Percentiles rank a stretch among this genome's conserved stretches.
Conservation (phyloP, 2,797 vertebrate species). For the Cossypha dichroa region DNA sequence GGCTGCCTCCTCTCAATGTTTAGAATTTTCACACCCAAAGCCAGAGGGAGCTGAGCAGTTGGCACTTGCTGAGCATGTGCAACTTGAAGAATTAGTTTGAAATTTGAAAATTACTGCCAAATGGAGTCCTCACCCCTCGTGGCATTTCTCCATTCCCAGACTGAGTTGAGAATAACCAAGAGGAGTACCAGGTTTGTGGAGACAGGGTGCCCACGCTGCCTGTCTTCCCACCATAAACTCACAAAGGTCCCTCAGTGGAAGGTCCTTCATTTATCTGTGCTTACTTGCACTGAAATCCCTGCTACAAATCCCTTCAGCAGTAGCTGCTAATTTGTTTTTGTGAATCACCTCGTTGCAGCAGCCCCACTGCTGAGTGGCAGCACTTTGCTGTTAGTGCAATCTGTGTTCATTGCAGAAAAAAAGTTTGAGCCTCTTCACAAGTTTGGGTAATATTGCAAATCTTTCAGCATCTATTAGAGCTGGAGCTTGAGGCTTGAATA, state of each 20-base stretch:
- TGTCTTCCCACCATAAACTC: not conserved
- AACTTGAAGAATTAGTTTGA: not conserved
- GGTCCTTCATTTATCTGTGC: not conserved
- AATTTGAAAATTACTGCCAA: not conserved
- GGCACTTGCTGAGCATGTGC: not conserved
- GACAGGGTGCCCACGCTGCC: not conserved
- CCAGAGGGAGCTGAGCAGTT: not conserved
- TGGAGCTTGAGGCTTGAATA: not conserved
- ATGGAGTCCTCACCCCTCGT: not conserved
- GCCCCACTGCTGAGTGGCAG: not conserved
- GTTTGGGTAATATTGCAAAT: conserved; percentile 23
- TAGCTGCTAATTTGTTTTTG: not conserved
- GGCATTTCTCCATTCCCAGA: not conserved
- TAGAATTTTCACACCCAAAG: not conserved
- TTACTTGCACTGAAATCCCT: not conserved
- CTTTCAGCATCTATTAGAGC: conserved; percentile 24
- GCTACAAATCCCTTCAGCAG: not conserved
- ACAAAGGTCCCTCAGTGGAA: rapidly evolving
- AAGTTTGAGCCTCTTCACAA: conserved; percentile 1
- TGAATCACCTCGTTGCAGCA: not conserved
- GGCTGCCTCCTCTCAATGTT: not conserved
- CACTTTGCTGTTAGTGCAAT: not conserved
- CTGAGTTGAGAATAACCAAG: not conserved
- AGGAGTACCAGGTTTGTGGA: not conserved
- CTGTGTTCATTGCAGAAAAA: not conserved